Percentiles rank a stretch among this genome's conserved stretches.
Evolutionary conservation across 1,140 invertebrate species (phyloP).

Genomic region (Papilio glaucus): DNA sequence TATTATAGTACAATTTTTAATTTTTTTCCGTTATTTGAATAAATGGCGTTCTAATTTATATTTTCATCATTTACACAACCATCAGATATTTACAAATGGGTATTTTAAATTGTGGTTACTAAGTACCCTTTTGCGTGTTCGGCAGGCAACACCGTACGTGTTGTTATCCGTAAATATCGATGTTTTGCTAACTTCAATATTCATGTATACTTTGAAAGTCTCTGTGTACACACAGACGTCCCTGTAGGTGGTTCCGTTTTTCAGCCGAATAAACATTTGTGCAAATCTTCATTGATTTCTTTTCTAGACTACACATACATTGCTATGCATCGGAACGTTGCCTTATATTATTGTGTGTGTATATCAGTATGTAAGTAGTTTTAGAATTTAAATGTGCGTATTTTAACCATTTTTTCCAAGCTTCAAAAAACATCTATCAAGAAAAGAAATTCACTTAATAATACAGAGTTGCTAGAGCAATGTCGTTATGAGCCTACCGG

Average conservation of each 20-base stretch:
- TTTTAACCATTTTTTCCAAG: too few species aligned
- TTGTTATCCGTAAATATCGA: constrained; percentile 8
- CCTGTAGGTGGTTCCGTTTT: not conserved
- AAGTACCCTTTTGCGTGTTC: not conserved
- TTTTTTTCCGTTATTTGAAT: not conserved
- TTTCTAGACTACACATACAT: not conserved
- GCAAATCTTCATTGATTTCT: not conserved
- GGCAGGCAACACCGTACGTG: not conserved
- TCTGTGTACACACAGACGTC: not conserved
- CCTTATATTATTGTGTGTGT: too few species aligned
- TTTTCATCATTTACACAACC: not conserved
- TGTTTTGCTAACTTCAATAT: not conserved
- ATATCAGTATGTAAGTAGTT: too few species aligned
- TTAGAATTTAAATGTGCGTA: too few species aligned
- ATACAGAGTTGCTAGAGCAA: too few species aligned
- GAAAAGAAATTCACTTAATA: too few species aligned
- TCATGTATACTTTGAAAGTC: not conserved
- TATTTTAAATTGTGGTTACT: not conserved
- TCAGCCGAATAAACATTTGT: not conserved
- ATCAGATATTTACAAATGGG: not conserved
- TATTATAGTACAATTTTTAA: too few species aligned
- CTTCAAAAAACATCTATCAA: too few species aligned
- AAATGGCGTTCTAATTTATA: not conserved
- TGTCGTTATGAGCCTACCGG: too few species aligned
- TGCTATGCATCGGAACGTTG: too few species aligned